Conservation (phyloP, 2,113 vertebrate genomes). For the Chaetorhynchus papuensis region DNA sequence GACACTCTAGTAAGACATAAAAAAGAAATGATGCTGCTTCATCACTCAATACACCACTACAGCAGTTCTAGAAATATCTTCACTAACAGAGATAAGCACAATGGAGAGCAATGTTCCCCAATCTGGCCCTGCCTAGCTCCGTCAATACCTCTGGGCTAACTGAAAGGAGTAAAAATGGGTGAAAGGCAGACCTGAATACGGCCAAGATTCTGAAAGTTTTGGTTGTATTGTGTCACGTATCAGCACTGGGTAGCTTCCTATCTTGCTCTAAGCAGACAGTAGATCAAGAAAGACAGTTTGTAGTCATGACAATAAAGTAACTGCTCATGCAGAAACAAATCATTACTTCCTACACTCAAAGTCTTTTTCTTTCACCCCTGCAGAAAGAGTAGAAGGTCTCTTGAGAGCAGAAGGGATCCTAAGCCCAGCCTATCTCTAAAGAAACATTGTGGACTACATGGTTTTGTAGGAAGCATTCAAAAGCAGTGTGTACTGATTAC, state of each 20-base stretch:
- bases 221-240: rapidly evolving
- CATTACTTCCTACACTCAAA: neutral
- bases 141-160: neutral
- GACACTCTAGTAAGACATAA: neutral
- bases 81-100: neutral
- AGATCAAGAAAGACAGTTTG: neutral
- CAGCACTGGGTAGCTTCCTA: neutral
- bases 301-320: neutral
- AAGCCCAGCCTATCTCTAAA: neutral
- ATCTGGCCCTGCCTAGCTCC: neutral
- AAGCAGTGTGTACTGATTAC: neutral
- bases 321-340: neutral
- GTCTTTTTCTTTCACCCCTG: neutral
- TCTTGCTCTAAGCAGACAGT: neutral
- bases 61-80: neutral
- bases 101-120: neutral
- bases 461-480: neutral
- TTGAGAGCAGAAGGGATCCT: neutral
- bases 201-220: neutral
- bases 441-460: rapidly evolving
- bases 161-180: neutral
- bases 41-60: neutral
- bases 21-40: neutral
- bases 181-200: rapidly evolving
- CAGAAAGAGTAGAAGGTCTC: neutral